Percentiles rank a stretch among this genome's conserved stretches.
Evolutionary conservation across 2,888 invertebrate species (phyloP).

Genomic region (Orthonychiurus folsomi): DNA sequence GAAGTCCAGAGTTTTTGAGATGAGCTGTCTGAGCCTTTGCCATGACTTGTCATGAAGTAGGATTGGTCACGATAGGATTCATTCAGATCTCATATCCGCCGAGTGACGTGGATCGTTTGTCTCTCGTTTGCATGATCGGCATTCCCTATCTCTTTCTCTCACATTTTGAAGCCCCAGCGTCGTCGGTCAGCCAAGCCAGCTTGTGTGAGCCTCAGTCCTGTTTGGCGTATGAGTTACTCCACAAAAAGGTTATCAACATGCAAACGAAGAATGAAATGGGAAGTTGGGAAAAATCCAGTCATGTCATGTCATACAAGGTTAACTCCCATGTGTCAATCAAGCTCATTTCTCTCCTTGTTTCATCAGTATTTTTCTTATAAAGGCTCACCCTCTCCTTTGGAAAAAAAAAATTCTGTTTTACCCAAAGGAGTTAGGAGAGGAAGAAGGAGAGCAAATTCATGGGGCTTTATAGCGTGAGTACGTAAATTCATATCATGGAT

Average conservation of each 20-base stretch:
- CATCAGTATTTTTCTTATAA: slow-evolving; percentile 23
- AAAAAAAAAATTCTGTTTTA: neutral
- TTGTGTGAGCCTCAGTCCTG: no score
- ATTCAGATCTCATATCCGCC: slow-evolving; percentile 38
- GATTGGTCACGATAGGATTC: slow-evolving; percentile 34
- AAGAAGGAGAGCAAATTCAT: slow-evolving; percentile 3
- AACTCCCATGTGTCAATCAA: slow-evolving; percentile 41
- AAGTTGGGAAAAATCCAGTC: slow-evolving; percentile 38
- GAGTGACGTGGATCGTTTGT: slow-evolving; percentile 25
- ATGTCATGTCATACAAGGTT: slow-evolving; percentile 41
- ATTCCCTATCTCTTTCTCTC: slow-evolving; percentile 5
- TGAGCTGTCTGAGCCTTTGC: slow-evolving; percentile 1
- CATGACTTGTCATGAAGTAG: slow-evolving; percentile 24
- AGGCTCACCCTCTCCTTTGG: slow-evolving; percentile 20
- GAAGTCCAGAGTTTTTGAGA: neutral
- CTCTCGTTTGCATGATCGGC: slow-evolving; percentile 23
- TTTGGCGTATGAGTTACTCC: slow-evolving; percentile 5
- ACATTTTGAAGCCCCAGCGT: no score
- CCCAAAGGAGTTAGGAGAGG: neutral
- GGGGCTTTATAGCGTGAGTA: neutral
- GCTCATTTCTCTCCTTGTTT: slow-evolving; percentile 30
- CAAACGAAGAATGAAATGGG: slow-evolving; percentile 40
- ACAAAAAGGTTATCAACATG: slow-evolving; percentile 39
- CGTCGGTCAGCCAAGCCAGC: no score
- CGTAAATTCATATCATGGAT: no score